Base-by-base conservation (phyloP, 2,888 invertebrate genomes). In the Napeogenes sylphis region DNA sequence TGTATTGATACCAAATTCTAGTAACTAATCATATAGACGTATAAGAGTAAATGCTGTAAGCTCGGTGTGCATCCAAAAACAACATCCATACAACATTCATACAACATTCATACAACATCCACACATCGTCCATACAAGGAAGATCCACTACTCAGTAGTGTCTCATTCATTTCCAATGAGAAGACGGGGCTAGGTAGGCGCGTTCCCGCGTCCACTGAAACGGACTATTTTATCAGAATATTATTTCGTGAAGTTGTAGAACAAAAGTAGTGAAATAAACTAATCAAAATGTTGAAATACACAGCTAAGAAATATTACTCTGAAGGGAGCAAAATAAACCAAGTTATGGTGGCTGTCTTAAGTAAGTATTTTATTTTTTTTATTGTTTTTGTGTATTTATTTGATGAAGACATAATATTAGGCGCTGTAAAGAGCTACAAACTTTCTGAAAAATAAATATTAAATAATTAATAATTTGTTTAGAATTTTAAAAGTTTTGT, bases 291-390 rank as follows among this genome's bases (percentile, higher is more conserved):
- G 90, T 80, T 90, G 59, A 88, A 89, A 70, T 80, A 87, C 64
- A 85, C 85, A 46, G 87, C 88, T 77, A 88, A 86, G 76, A 89
- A 87, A 69, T 90, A 87, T 79, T 89, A 82, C 77, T 79, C 85
- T 2, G 85, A 90, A 69, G 90, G 90, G 58, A 89, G 90, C 72
- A 88, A 85, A 71, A 73, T 88, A 32, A 82, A 90, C 66, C 90
- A 90, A 77, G 71, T 85, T 55, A 58, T 89, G 35, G 75, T 88
- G 58, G 80, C 90, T 4, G 55, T 76, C 66, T 77, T 90, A 64
- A 85, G 90, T 90, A 72, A 88, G 90, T 84, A 14, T 55, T 67
- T 58, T 21, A 21, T 21, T 21, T 1, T n/a, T 21, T 21, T 21
- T 21, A 21, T 21, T 21, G 1, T 21, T 21, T 21, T 21, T 21